Evolutionary conservation across 2,797 vertebrate species (phyloP), one percentile per base, ranked within the genome.

Genomic region (Coccyzus lansbergi): DNA sequence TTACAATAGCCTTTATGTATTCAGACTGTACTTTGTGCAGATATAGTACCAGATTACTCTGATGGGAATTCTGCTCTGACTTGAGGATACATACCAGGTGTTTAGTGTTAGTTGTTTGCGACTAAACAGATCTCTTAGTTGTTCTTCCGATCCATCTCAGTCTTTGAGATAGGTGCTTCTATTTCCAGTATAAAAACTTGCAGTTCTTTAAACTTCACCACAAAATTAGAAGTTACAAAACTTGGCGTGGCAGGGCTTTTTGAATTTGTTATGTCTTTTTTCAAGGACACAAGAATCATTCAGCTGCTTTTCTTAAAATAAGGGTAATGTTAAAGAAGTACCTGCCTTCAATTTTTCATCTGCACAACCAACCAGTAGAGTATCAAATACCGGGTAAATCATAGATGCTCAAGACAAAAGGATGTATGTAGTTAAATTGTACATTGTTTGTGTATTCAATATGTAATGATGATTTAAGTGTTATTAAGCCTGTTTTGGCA

Each of bases 221-320:
- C 17, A 21, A 0, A 7, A 7, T 58, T 19, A 11, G 4, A n/a
- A 25, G n/a, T n/a, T n/a, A n/a, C n/a, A n/a, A n/a, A n/a, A n/a
- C n/a, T n/a, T n/a, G n/a, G n/a, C n/a, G n/a, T n/a, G n/a, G n/a
- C n/a, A n/a, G n/a, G 12, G 31, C 31, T 60, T 1, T 56, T 55
- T 7, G n/a, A n/a, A n/a, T 56, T 21, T 64, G 4, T 49, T 55
- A 10, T 19, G 12, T 17, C 13, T 69, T 6, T 88, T 12, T 74
- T 70, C 72, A 83, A 55, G 25, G 24, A 34, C 38, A 36, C 21
- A 55, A 38, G 52, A 80, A 60, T 71, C 77, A 67, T 40, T 77
- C n/a, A 48, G 7, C 11, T 74, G 33, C 18, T 78, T 83, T 94
- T 83, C 40, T 75, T 71, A 64, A 55, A 75, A 72, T n/a, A 60